Evolutionary conservation across 2,113 vertebrate species (phyloP), one percentile per base, ranked within the genome.

Genomic region (Boleophthalmus pectinirostris): DNA sequence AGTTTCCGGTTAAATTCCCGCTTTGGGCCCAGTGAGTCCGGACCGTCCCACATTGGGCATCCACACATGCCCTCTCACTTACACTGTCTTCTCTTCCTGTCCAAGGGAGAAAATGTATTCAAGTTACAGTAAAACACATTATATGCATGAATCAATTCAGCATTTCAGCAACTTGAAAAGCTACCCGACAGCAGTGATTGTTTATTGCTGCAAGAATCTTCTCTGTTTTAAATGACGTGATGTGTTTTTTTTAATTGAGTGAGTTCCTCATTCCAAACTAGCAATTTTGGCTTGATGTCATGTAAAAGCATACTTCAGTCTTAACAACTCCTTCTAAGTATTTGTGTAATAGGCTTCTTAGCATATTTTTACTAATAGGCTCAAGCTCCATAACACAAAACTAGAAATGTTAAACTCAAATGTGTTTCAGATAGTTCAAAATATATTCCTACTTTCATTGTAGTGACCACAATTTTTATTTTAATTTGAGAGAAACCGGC

Each of bases 1-100:
- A 61, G 74, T 85, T 79, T 76, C 79, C 18, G 43, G 67, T 21
- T 45, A 5, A 79, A 69, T 66, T 78, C 56, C 75, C n/a, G 67
- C 49, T 57, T 66, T 64, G 21, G 75, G 69, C 58, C 60, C 69
- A 66, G 45, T 54, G 78, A 45, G 63, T 69, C 49, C n/a, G 56
- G 47, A 56, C 43, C n/a, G 56, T 61, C 56, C 75, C n/a, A 64
- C 60, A 63, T 3, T 63, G 25, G 25, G 11, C 24, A 29, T 49
- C 20, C 47, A 65, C 29, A 38, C 53, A 11, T 12, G 49, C 33
- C 33, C 49, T 64, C 29, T 67, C 63, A 68, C 18, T n/a, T 46
- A 49, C 5, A 64, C 3, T 4, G 29, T 67, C 47, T 63, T 29
- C 18, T 33, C 43, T 47, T 72, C 20, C 66, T 73, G 21, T 13